Conservation (phyloP, 37 sponge, comb jelly and placozoan genomes). For the Bolinopsis microptera region DNA sequence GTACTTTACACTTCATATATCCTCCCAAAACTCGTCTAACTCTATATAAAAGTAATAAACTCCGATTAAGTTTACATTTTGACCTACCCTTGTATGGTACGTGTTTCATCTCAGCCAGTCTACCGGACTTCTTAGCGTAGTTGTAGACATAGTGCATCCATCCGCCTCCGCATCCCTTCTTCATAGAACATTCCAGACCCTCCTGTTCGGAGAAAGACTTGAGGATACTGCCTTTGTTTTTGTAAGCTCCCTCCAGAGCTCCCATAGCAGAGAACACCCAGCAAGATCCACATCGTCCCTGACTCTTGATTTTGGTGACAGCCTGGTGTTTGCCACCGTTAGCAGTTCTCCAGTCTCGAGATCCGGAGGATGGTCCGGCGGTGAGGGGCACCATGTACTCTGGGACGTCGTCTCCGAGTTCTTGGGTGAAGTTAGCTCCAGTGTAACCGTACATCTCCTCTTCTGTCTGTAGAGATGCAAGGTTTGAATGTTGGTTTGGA, state of each 20-base stretch:
- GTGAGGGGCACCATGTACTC: slow-evolving; percentile 11
- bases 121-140: background rate
- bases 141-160: slow-evolving; percentile 30
- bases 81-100: slow-evolving; percentile 13
- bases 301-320: slow-evolving; percentile 25
- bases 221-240: slow-evolving; percentile 1
- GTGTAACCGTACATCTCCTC: slow-evolving; percentile 4
- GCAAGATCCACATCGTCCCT: slow-evolving; percentile 32
- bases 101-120: background rate
- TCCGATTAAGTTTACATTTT: background rate
- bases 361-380: background rate
- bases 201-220: slow-evolving; percentile 30
- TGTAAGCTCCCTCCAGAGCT: slow-evolving; percentile 35
- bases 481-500: background rate
- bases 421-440: background rate
- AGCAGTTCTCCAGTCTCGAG: slow-evolving; percentile 4
- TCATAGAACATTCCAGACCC: slow-evolving; percentile 22
- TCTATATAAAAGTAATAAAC: too few relatives aligned
- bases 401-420: background rate
- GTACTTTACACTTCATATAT: too few relatives aligned
- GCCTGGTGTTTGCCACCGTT: background rate
- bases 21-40: too few relatives aligned
- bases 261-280: slow-evolving; percentile 28
- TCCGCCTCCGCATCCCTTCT: slow-evolving; percentile 3
- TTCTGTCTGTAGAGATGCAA: background rate